Base-by-base conservation (phyloP, 1,140 invertebrate species). In the Protaetia brevitarsis region DNA sequence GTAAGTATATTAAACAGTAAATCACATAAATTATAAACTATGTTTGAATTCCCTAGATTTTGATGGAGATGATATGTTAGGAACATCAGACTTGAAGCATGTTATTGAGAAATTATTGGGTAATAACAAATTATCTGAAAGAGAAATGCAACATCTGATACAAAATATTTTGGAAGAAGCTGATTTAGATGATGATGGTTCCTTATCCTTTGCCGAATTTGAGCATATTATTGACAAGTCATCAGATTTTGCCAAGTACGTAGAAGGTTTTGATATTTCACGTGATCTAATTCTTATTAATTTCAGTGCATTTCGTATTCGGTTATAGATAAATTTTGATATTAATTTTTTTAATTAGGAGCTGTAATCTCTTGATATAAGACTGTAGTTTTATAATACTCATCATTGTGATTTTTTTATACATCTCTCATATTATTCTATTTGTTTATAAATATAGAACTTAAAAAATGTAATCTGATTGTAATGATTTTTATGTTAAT, bases 161-260 rank as follows among this genome's bases (percentile, higher is more conserved):
- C 85, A 89, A 74, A 90, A 91, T 82, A 87, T 95, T 64, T 81
- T 96, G 11, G 88, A 91, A 71, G 95, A 97, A 82, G 93, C 93
- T 11, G 95, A 96, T 81, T 79, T 96, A 45, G 94, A 96, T 83
- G 93, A 95, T 77, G 94, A 97, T 82, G 91, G 93, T 45, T 90
- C 90, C 21, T 77, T 97, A 7, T 94, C 93, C 8, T 96, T 95
- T 85, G 92, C 94, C 13, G 95, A 97, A 82, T 97, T 97, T 85
- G 93, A 96, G 76, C 93, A 95, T 81, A 91, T 95, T 60, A 94
- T 96, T 74, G 91, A 94, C 68, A 95, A 95, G 77, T 93, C 92
- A 73, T 93, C 91, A 6, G 93, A 96, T 82, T 97, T 97, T 80
- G 84, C 87, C 63, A 88, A 88, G 90, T 92, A 85, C 84, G 79